phyloP scores from a whole-genome alignment of 1,140 invertebrate species.

The Lerema accius region DNA sequence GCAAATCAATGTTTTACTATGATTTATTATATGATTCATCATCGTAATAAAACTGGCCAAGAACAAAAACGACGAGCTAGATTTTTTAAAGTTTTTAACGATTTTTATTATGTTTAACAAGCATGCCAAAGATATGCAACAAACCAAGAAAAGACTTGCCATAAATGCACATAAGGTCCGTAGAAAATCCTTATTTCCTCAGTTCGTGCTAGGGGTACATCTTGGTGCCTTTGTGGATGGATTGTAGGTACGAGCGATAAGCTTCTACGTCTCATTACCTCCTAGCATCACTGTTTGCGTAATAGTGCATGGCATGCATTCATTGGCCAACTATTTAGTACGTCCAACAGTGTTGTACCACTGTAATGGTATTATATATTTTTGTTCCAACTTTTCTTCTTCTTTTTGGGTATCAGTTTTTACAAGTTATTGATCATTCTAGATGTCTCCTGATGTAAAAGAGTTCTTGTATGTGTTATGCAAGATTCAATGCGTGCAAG shows the following conservation, averaged over 20 bases:
- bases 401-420: too few species aligned
- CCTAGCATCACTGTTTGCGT: not conserved
- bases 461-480: too few species aligned
- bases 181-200: not conserved
- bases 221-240: not conserved
- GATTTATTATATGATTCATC: too few species aligned
- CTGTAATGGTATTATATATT: too few species aligned
- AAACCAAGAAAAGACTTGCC: not conserved
- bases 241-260: not conserved
- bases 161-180: not conserved
- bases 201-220: not conserved
- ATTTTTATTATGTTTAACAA: too few species aligned
- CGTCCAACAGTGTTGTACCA: not conserved
- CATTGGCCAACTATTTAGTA: not conserved
- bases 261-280: not conserved
- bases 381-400: too few species aligned
- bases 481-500: slow-evolving; percentile 24
- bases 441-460: too few species aligned
- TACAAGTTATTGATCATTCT: too few species aligned
- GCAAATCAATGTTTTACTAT: too few species aligned
- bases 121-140: not conserved
- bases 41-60: too few species aligned
- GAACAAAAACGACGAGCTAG: too few species aligned
- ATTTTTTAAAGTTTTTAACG: too few species aligned
- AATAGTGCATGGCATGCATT: not conserved